Percentiles rank a stretch among this genome's conserved stretches.
These are phyloP conservation scores for Trissoscelio sp. DNA, from an alignment of 2,888 invertebrate genomes.

Conservation along the genomic window DNA sequence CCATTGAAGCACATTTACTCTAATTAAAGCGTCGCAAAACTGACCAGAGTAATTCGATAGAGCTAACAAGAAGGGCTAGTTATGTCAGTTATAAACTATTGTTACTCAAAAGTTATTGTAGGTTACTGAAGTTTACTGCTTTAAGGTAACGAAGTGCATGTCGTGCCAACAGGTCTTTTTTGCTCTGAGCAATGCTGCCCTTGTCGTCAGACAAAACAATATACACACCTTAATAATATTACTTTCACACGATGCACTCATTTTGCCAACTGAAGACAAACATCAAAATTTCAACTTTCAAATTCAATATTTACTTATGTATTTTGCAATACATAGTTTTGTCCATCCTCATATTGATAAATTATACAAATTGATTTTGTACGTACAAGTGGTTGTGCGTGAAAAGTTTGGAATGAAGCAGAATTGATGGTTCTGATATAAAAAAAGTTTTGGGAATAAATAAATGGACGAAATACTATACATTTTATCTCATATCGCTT, in stretches of 20 bases:
- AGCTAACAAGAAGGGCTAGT: slow-evolving; percentile 45
- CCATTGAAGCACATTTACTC: slow-evolving; percentile 15
- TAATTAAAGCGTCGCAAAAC: slow-evolving; percentile 25
- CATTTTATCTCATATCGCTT: not conserved
- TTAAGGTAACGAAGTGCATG: slow-evolving; percentile 3
- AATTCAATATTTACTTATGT: too few species aligned
- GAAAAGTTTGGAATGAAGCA: not conserved
- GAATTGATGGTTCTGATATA: not conserved
- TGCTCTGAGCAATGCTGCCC: not conserved
- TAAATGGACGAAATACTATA: not conserved
- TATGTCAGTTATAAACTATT: slow-evolving; percentile 35
- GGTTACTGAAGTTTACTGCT: slow-evolving; percentile 21
- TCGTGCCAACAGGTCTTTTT: not conserved
- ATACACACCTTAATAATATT: not conserved
- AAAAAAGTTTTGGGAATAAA: not conserved
- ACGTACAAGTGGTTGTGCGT: not conserved
- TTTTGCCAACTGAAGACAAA: not conserved
- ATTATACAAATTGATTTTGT: not conserved
- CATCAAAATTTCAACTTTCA: not conserved
- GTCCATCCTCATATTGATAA: not conserved
- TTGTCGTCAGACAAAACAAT: not conserved
- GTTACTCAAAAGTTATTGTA: slow-evolving; percentile 36
- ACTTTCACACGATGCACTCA: not conserved
- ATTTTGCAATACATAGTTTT: too few species aligned
- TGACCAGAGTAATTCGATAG: slow-evolving; percentile 43